Percentiles rank a stretch among this genome's conserved stretches.
phyloP scores from a whole-genome alignment of 2,797 vertebrate species.

The Lacerta agilis region DNA sequence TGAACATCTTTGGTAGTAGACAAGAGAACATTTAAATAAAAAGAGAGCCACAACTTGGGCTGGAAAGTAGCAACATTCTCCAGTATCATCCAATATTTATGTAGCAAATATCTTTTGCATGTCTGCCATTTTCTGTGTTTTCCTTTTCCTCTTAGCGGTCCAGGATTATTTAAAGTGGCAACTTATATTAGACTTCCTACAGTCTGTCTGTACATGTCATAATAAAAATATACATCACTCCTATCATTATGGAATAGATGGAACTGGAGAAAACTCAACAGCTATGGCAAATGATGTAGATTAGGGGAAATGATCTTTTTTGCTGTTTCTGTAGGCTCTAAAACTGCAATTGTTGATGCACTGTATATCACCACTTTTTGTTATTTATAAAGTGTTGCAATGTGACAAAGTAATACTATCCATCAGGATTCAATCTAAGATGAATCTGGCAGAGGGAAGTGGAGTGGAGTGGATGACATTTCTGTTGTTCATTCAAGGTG shows the following conservation, averaged over 20 bases:
- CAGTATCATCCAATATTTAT: conserved; percentile 74
- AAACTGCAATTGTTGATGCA: conserved; percentile 66
- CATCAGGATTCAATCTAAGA: conserved; percentile 75
- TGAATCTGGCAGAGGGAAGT: conserved; percentile 72
- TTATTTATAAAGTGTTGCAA: conserved; percentile 75
- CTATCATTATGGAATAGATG: conserved; percentile 68
- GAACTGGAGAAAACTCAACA: conserved; percentile 50
- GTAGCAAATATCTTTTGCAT: conserved; percentile 69
- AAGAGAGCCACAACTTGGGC: conserved; percentile 63
- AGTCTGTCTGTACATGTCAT: conserved; percentile 59
- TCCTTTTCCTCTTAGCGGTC: conserved; percentile 61
- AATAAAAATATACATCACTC: conserved; percentile 71
- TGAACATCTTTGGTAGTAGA: conserved; percentile 62
- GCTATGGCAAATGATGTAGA: conserved; percentile 52
- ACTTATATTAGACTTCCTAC: conserved; percentile 68
- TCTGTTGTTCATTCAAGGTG: conserved; percentile 68
- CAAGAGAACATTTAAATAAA: conserved; percentile 50
- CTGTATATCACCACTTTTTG: conserved; percentile 65
- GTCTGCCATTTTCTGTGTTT: conserved; percentile 75
- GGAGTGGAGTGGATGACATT: conserved; percentile 62
- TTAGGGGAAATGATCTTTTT: conserved; percentile 74
- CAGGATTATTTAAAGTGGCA: conserved; percentile 72
- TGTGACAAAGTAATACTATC: conserved; percentile 70
- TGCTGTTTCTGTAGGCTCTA: conserved; percentile 58
- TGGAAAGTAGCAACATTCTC: conserved; percentile 67